phyloP scores from a whole-genome alignment of 2,797 vertebrate species.

The Petrocephalus sullivani region DNA sequence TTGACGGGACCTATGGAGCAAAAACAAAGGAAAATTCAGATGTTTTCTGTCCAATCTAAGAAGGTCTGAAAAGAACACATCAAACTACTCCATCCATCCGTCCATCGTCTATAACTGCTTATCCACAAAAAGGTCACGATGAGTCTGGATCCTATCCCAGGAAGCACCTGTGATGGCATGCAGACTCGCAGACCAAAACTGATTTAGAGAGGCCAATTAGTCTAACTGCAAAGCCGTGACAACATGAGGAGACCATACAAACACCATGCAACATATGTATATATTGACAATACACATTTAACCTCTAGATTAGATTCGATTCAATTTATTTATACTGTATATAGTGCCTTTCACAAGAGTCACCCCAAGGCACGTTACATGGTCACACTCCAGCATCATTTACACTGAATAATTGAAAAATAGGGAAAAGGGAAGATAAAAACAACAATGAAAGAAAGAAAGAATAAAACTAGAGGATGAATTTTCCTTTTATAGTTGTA shows the following conservation, averaged over 20 bases:
- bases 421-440: background rate
- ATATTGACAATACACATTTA: background rate
- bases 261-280: background rate
- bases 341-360: background rate
- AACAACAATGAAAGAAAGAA: background rate
- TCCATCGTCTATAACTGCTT: background rate
- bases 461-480: background rate
- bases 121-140: background rate
- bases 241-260: background rate
- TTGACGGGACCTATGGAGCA: conserved; percentile 35
- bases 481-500: too few relatives aligned
- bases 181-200: background rate
- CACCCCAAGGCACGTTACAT: background rate
- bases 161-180: background rate
- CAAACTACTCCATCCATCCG: background rate
- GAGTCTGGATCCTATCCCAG: background rate
- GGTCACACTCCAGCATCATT: background rate
- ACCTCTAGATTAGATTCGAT: background rate
- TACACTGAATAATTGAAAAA: background rate
- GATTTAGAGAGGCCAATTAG: background rate
- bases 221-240: background rate
- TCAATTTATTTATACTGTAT: background rate
- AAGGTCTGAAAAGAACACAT: background rate
- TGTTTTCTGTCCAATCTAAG: conserved; percentile 48
- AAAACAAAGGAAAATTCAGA: conserved; percentile 1